Conservation (phyloP, 2,113 vertebrate genomes). For the Electrona antarctica region DNA sequence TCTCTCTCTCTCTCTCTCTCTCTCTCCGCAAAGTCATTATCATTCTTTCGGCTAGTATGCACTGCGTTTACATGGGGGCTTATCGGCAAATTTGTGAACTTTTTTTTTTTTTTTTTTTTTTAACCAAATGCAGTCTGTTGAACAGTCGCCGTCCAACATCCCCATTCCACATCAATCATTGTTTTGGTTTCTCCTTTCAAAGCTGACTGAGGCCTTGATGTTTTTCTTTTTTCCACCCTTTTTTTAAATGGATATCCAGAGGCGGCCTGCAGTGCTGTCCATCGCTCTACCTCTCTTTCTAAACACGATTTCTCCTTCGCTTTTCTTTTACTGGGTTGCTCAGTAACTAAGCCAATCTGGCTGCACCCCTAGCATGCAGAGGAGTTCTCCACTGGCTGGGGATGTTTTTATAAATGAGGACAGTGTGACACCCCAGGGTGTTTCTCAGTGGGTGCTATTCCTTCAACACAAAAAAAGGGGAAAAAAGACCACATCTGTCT, state of each 20-base stretch:
- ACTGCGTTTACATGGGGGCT: constrained; percentile 63
- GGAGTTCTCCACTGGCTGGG: constrained; percentile 70
- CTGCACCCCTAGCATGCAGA: constrained; percentile 71
- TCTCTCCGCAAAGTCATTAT: constrained; percentile 56
- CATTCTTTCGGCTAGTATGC: constrained; percentile 49
- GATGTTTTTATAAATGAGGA: constrained; percentile 75
- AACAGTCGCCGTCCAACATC: constrained; percentile 65
- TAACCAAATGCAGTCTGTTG: constrained; percentile 67
- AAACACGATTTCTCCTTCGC: constrained; percentile 67
- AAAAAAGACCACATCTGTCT: constrained; percentile 52
- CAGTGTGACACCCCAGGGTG: constrained; percentile 75
- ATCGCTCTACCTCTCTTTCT: constrained; percentile 51
- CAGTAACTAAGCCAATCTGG: constrained; percentile 77
- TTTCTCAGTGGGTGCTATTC: constrained; percentile 66
- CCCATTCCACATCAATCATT: constrained; percentile 70
- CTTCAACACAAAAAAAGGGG: constrained; percentile 55
- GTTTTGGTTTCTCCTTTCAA: constrained; percentile 72
- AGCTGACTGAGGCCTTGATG: constrained; percentile 70
- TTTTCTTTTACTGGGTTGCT: constrained; percentile 68
- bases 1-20: too few species aligned
- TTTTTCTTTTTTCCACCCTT: constrained; percentile 44
- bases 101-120: constrained; percentile 56
- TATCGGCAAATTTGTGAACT: constrained; percentile 75
- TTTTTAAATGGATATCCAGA: constrained; percentile 68
- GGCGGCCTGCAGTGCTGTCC: constrained; percentile 62